A percentile compares a stretch with the other conserved stretches of the same genome.
Evolutionary conservation across 1,140 invertebrate species (phyloP).

Genomic region (Pemphigus obesinymphae): DNA sequence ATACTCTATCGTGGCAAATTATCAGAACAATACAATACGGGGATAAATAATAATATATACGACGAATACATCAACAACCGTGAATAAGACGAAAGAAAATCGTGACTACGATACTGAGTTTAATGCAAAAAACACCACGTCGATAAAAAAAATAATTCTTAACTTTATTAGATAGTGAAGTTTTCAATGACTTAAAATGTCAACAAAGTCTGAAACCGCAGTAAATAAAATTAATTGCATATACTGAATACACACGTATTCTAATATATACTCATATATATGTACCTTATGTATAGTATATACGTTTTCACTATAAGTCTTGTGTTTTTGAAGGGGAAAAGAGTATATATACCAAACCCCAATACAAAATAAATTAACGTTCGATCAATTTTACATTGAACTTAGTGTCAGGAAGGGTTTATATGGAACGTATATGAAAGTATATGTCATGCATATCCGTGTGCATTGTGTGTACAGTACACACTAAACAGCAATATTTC

Average conservation of each 20-base stretch:
- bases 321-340: neutral
- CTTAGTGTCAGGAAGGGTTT: neutral
- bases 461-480: too few species aligned
- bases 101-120: too few species aligned
- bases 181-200: neutral
- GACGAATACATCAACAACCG: too few species aligned
- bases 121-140: neutral
- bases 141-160: neutral
- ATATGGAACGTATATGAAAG: neutral
- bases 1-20: too few species aligned
- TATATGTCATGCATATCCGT: too few species aligned
- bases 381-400: too few species aligned
- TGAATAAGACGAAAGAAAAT: too few species aligned
- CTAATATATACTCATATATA: neutral
- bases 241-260: neutral
- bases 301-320: too few species aligned
- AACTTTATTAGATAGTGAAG: neutral
- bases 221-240: neutral
- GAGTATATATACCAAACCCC: neutral
- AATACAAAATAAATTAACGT: neutral
- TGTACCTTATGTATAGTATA: neutral
- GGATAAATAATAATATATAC: too few species aligned
- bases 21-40: too few species aligned
- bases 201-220: neutral
- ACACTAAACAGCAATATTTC: too few species aligned